A percentile compares a stretch with the other conserved stretches of the same genome.
phyloP scores from a whole-genome alignment of 2,888 invertebrate genomes.

The Pardosa pseudoannulata region DNA sequence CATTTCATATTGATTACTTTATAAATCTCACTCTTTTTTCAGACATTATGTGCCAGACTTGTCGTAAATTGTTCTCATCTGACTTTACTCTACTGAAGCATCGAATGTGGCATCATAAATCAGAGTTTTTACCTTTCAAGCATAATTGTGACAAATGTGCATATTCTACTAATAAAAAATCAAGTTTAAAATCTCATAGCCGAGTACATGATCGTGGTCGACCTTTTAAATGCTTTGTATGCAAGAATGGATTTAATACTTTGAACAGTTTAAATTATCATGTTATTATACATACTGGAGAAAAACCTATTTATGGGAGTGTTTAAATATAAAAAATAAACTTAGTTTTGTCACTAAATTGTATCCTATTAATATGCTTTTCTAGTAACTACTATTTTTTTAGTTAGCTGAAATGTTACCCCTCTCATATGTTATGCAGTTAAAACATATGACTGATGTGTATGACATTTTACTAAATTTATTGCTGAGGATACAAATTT shows the following conservation, averaged over 20 bases:
- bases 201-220: slow-evolving; percentile 32
- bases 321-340: too few species aligned
- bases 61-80: slow-evolving; percentile 34
- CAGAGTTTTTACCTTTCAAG: slow-evolving; percentile 19
- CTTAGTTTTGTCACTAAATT: too few species aligned
- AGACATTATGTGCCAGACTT: slow-evolving; percentile 38
- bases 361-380: too few species aligned
- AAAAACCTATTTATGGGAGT: background rate
- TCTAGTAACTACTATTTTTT: too few species aligned
- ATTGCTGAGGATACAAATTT: too few species aligned
- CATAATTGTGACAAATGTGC: slow-evolving; percentile 40
- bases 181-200: slow-evolving; percentile 27
- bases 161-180: slow-evolving; percentile 37
- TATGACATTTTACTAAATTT: too few species aligned
- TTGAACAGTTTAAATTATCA: slow-evolving; percentile 42
- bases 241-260: slow-evolving; percentile 48
- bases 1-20: too few species aligned
- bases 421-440: too few species aligned
- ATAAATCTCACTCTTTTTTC: slow-evolving; percentile 11
- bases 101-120: slow-evolving; percentile 53
- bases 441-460: too few species aligned
- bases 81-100: slow-evolving; percentile 32
- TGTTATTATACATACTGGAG: slow-evolving; percentile 31
- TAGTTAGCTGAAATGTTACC: too few species aligned
- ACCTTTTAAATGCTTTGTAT: slow-evolving; percentile 13